Base-by-base conservation (phyloP, 1,140 invertebrate species). In the Antheraea mylitta region DNA sequence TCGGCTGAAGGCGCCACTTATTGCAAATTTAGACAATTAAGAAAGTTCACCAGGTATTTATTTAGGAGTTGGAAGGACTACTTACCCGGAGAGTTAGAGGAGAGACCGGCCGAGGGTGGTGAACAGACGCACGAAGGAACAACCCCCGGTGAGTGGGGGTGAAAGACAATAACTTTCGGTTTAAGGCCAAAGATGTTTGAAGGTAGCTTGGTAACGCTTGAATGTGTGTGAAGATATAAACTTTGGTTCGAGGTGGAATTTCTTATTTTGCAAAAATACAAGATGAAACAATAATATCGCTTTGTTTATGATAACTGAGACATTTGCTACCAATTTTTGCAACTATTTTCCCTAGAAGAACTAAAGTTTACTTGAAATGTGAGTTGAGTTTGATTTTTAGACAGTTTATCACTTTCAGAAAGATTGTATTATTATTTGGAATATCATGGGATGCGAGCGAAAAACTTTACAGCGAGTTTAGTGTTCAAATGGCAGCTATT, bases 21-120 rank as follows among this genome's bases (percentile, higher is more conserved):
- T 80, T 98, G 97, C 89, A 98, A 98, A 87, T 98, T 98, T 82
- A 92, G 97, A 58, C 97, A 98, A 80, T 89, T 98, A 11, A 93
- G 97, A 70, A 98, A 98, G 85, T 98, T 98, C 78, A 98, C 97
- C 0, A 94, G 97, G 37, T 98, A 98, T 86, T 92, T 98, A 58
- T 98, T 98, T 77, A 93, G 97, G 67, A 98, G 97, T 81, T 98
- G 97, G 97, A 98, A 98, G 83, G 97, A 98, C 85, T 98, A 98
- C 86, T 92, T 98, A 18, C 97, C 97, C 0, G 97, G 96, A 0
- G 96, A 96, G 71, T 93, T 97, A 53, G 83, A 89, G 0, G 86
- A 89, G 22, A 78, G 81, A 30, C 64, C 72, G 18, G 65, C 60
- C 0, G 76, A 76, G 16, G 67, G 65, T 19, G 45, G 22, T 6